Conservation (phyloP, 1,140 invertebrate species). For the Bombus waltoni region DNA sequence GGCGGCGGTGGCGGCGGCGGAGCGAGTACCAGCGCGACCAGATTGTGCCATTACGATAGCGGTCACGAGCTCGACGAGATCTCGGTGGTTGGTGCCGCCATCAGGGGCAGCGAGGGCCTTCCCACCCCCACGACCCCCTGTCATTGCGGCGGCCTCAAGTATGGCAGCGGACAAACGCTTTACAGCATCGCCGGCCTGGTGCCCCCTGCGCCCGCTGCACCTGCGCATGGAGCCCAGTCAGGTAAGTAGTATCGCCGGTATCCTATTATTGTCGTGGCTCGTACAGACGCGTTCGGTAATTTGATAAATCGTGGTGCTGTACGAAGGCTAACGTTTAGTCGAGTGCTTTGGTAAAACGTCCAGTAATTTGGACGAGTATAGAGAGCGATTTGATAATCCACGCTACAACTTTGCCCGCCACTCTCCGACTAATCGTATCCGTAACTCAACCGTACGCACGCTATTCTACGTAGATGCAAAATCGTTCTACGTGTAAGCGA, state of each 20-base stretch:
- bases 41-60: constrained; percentile 82
- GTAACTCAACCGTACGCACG: too few relatives aligned
- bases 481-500: too few relatives aligned
- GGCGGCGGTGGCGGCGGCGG: constrained; percentile 80
- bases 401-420: too few relatives aligned
- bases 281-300: too few relatives aligned
- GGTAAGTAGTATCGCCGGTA: constrained; percentile 65
- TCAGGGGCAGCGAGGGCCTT: constrained; percentile 83
- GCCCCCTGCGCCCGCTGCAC: constrained; percentile 75
- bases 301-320: too few relatives aligned
- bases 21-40: constrained; percentile 81
- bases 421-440: too few relatives aligned
- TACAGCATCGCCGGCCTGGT: constrained; percentile 79
- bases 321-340: too few relatives aligned
- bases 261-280: too few relatives aligned
- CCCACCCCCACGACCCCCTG: constrained; percentile 85
- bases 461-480: too few relatives aligned
- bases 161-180: constrained; percentile 79
- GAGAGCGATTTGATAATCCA: too few relatives aligned
- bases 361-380: too few relatives aligned
- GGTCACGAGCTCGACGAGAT: constrained; percentile 90
- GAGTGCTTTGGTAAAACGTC: too few relatives aligned
- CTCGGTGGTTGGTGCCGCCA: constrained; percentile 87
- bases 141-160: constrained; percentile 83
- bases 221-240: constrained; percentile 70